phyloP scores from a whole-genome alignment of 2,888 invertebrate species.

The Glyphotaelius pellucidus region DNA sequence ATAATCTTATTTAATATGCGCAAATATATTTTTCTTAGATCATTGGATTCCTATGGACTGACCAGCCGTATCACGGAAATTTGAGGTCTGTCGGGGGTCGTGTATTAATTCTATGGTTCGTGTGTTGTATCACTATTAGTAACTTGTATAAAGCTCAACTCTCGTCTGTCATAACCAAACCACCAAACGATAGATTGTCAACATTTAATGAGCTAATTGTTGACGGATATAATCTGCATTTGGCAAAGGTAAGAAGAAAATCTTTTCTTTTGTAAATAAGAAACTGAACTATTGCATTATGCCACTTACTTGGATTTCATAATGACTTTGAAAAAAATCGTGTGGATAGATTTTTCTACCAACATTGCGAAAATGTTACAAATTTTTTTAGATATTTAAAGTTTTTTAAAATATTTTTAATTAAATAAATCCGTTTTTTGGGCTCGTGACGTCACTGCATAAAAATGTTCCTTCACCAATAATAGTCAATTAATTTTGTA shows the following conservation, averaged over 20 bases:
- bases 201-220: constrained; percentile 29
- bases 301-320: no score
- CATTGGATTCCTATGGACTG: constrained; percentile 14
- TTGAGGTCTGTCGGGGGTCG: neutral
- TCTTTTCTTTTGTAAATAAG: no score
- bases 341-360: no score
- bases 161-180: constrained; percentile 45
- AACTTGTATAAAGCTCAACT: constrained; percentile 47
- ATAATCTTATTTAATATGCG: neutral
- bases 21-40: neutral
- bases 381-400: no score
- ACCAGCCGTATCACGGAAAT: neutral
- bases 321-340: no score
- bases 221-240: constrained; percentile 23
- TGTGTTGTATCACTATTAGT: constrained; percentile 45
- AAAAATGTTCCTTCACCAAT: no score
- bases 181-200: constrained; percentile 20
- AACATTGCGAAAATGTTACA: no score
- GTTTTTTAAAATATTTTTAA: no score
- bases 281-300: no score
- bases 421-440: no score
- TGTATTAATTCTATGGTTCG: constrained; percentile 40
- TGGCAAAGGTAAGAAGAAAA: neutral
- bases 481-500: no score
- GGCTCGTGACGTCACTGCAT: no score